Evolutionary conservation across 92 coral and sea anemone species (phyloP).

Genomic region (Epizoanthus fatuus): DNA sequence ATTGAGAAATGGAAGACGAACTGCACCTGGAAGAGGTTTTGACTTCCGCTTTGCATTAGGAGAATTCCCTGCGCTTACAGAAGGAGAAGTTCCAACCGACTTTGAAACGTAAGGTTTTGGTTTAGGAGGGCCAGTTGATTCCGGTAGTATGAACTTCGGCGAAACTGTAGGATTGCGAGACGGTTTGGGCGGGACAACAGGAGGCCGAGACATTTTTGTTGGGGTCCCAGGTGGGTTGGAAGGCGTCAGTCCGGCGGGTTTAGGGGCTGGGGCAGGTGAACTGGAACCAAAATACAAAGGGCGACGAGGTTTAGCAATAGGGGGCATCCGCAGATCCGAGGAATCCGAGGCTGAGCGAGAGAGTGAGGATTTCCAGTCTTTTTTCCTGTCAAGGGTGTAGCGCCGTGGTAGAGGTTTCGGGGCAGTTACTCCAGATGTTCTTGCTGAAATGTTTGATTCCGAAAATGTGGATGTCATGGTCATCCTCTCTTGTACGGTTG

Average conservation of each 20-base stretch:
- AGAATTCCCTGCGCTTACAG: conserved; percentile 2
- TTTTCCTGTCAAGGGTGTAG: conserved; percentile 3
- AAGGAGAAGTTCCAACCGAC: conserved; percentile 21
- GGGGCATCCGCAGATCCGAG: conserved; percentile 14
- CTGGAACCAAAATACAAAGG: conserved; percentile 27
- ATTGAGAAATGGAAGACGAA: conserved; percentile 9
- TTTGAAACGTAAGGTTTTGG: conserved; percentile 40
- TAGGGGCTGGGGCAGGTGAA: background rate
- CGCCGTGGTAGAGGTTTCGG: conserved; percentile 45
- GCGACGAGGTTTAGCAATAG: conserved; percentile 43
- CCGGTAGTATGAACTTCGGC: background rate
- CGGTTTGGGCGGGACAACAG: conserved; percentile 15
- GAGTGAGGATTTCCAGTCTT: background rate
- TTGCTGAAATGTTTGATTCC: conserved; percentile 10
- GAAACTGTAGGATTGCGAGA: conserved; percentile 12
- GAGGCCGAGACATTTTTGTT: background rate
- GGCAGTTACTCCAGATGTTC: background rate
- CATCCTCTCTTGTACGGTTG: conserved; percentile 1
- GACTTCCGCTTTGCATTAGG: conserved; percentile 11
- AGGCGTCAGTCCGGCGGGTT: background rate
- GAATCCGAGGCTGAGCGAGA: conserved; percentile 28
- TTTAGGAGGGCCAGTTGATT: background rate
- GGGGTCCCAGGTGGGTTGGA: background rate
- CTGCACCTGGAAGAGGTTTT: conserved; percentile 5
- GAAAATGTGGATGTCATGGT: background rate